These are phyloP conservation scores for Okapia johnstoni DNA, from an alignment of 2,113 vertebrate genomes.

Conservation along the genomic window DNA sequence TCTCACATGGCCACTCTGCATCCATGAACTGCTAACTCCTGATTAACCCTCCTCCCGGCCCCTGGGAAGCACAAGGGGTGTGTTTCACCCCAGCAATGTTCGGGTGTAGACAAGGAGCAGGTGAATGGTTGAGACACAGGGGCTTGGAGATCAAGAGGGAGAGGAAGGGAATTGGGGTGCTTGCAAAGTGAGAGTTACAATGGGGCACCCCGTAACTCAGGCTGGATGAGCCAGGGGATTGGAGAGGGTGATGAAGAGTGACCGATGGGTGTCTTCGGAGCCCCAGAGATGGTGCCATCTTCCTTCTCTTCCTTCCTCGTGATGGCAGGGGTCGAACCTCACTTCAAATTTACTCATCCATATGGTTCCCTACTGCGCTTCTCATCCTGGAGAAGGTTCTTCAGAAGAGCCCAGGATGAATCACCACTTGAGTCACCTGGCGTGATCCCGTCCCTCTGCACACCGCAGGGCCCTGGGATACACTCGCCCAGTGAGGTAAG, in stretches of 20 bases:
- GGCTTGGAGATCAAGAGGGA: neutral
- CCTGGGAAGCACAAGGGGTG: neutral
- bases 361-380: neutral
- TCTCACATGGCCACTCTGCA: neutral
- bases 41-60: neutral
- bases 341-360: neutral
- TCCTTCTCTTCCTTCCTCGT: neutral
- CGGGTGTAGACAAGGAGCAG: rapidly evolving
- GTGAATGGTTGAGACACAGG: neutral
- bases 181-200: too few species aligned
- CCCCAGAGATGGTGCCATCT: neutral
- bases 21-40: too few species aligned
- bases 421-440: neutral
- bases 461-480: neutral
- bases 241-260: neutral
- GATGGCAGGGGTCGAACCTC: neutral
- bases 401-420: neutral
- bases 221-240: neutral
- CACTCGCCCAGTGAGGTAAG: constrained; percentile 45
- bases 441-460: neutral
- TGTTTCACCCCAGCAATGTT: neutral
- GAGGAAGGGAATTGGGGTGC: neutral
- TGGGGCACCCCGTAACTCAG: rapidly evolving
- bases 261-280: neutral
- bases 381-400: neutral